phyloP scores from a whole-genome alignment of 1,140 invertebrate species.

The Anadara kagoshimensis region DNA sequence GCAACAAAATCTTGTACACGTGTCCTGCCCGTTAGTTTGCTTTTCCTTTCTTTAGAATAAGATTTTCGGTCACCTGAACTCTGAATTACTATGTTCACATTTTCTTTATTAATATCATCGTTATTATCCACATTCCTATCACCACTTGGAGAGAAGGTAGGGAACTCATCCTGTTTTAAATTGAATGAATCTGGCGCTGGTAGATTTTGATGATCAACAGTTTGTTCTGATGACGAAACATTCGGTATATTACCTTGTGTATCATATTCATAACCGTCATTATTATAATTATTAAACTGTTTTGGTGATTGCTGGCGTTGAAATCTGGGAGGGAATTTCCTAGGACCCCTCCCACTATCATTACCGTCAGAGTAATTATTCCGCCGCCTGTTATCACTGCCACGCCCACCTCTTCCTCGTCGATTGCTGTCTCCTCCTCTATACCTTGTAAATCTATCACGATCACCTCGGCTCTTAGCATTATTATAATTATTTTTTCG shows the following conservation, averaged over 20 bases:
- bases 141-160: too few relatives aligned
- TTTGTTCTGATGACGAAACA: too few relatives aligned
- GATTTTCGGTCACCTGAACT: constrained; percentile 32
- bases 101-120: constrained; percentile 5
- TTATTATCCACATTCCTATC: background rate
- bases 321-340: constrained; percentile 25
- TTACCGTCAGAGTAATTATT: constrained; percentile 2
- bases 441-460: constrained; percentile 2
- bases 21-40: constrained; percentile 18
- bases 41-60: constrained; percentile 30
- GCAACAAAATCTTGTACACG: constrained; percentile 18
- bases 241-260: background rate
- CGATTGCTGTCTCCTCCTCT: constrained; percentile 7
- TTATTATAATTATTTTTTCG: constrained; percentile 11
- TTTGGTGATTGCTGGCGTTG: constrained; percentile 21
- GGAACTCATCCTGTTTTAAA: too few relatives aligned
- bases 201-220: too few relatives aligned
- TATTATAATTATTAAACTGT: constrained; percentile 10
- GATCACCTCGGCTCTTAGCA: constrained; percentile 6
- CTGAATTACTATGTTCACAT: constrained; percentile 23
- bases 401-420: constrained; percentile 22
- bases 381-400: constrained; percentile 7
- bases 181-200: too few relatives aligned
- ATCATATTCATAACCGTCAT: background rate
- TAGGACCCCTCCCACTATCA: constrained; percentile 9